Conservation (phyloP, 1,140 invertebrate species). For the Diorhabda sublineata region DNA sequence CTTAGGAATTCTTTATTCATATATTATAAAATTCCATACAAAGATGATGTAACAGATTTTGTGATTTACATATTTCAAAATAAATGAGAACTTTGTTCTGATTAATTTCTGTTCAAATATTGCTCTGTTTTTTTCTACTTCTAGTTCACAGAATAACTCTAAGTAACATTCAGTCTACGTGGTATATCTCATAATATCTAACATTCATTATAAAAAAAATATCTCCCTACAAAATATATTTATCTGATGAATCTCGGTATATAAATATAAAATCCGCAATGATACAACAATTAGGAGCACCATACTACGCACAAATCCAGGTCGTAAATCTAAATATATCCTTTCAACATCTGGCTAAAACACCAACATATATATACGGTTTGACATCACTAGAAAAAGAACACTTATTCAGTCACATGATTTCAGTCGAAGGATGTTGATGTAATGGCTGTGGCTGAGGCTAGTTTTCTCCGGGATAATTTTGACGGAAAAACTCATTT, state of each 20-base stretch:
- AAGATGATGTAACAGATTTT: too few species aligned
- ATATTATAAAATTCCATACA: too few species aligned
- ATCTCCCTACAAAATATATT: slow-evolving; percentile 34
- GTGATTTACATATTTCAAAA: too few species aligned
- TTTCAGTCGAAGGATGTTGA: slow-evolving; percentile 1
- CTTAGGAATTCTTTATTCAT: too few species aligned
- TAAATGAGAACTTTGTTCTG: too few species aligned
- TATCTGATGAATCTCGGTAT: slow-evolving; percentile 29
- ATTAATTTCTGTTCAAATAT: too few species aligned
- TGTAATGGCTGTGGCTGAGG: not conserved
- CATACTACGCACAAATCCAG: slow-evolving; percentile 26
- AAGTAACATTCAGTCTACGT: too few species aligned
- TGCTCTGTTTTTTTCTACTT: too few species aligned
- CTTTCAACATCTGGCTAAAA: slow-evolving; percentile 6
- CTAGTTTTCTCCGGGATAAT: not conserved
- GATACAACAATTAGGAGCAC: slow-evolving; percentile 27
- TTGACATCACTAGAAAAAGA: not conserved
- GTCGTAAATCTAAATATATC: not conserved
- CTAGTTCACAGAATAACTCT: too few species aligned
- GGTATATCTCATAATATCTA: too few species aligned
- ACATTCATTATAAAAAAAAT: not conserved
- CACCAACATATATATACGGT: not conserved
- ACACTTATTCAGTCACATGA: slow-evolving; percentile 16
- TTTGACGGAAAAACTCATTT: too few species aligned
- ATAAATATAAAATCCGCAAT: slow-evolving; percentile 40